Percentiles rank a stretch among this genome's conserved stretches.
Evolutionary conservation across 2,113 vertebrate genomes (phyloP).

Genomic region (Rattus rattus): DNA sequence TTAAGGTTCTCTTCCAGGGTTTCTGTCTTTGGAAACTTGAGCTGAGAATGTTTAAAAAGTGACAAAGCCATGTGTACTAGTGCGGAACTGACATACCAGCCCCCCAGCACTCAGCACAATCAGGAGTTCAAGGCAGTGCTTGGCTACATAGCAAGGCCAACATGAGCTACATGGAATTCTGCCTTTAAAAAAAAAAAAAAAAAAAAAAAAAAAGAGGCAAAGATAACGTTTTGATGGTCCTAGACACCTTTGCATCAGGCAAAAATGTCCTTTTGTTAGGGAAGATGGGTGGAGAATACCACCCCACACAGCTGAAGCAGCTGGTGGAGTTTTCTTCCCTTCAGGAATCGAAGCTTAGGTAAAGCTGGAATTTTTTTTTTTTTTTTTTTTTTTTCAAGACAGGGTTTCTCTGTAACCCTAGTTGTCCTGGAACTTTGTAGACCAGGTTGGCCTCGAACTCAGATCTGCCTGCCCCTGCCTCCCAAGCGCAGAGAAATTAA

Average conservation of each 20-base stretch:
- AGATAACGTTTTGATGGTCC: conserved; percentile 32
- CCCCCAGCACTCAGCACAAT: not conserved
- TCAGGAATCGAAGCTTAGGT: not conserved
- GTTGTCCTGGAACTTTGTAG: not conserved
- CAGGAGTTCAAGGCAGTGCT: not conserved
- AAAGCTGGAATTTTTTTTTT: not conserved
- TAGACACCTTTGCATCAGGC: not conserved
- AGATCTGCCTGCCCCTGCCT: not conserved
- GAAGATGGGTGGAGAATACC: not conserved
- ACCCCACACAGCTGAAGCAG: not conserved
- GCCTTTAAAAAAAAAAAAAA: too few relatives aligned
- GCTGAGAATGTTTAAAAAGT: conserved; percentile 18
- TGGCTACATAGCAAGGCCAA: not conserved
- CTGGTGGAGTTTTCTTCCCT: not conserved
- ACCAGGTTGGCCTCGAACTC: not conserved
- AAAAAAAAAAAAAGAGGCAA: not conserved
- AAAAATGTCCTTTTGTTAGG: not conserved
- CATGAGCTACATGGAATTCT: not conserved
- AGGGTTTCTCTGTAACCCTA: not conserved
- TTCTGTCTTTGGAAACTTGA: conserved; percentile 50
- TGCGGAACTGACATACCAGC: too few relatives aligned
- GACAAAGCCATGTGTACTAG: not conserved
- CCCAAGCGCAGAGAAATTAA: not conserved
- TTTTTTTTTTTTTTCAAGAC: not conserved
- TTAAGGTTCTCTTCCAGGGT: conserved; percentile 24